Percentiles rank a stretch among this genome's conserved stretches.
Conservation (phyloP, 2,113 vertebrate species). For the Fulica atra region DNA sequence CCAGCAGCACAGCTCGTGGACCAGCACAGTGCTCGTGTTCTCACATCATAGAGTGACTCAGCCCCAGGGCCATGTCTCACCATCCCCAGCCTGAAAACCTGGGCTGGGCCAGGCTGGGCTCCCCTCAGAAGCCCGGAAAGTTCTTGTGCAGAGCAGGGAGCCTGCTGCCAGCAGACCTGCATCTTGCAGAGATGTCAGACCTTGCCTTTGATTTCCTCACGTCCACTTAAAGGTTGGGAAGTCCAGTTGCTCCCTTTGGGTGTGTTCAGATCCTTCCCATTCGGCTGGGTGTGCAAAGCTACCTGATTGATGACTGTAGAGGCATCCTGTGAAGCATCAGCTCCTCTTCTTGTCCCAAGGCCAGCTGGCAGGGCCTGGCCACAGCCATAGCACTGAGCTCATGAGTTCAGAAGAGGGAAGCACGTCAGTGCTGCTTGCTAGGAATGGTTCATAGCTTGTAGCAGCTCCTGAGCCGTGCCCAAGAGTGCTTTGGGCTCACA, state of each 20-base stretch:
- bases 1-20: not conserved
- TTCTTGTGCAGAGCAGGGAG: not conserved
- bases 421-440: not conserved
- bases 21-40: not conserved
- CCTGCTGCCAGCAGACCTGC: not conserved
- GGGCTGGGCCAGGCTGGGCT: not conserved
- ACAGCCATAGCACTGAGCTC: not conserved
- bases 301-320: not conserved
- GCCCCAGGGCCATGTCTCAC: not conserved
- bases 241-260: not conserved
- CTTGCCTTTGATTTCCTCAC: not conserved
- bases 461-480: not conserved
- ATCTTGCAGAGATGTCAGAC: rapidly evolving
- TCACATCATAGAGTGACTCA: not conserved
- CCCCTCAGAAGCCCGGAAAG: not conserved
- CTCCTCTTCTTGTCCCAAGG: not conserved
- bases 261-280: not conserved
- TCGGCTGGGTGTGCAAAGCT: not conserved
- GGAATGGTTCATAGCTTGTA: not conserved
- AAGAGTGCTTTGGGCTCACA: not conserved
- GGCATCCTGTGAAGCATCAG: not conserved
- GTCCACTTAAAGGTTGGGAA: not conserved
- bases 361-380: not conserved
- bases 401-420: not conserved
- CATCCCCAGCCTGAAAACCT: not conserved